Percentiles rank a stretch among this genome's conserved stretches.
These are phyloP conservation scores for Phyllotreta cruciferae DNA, from an alignment of 2,888 invertebrate species.

Conservation along the genomic window DNA sequence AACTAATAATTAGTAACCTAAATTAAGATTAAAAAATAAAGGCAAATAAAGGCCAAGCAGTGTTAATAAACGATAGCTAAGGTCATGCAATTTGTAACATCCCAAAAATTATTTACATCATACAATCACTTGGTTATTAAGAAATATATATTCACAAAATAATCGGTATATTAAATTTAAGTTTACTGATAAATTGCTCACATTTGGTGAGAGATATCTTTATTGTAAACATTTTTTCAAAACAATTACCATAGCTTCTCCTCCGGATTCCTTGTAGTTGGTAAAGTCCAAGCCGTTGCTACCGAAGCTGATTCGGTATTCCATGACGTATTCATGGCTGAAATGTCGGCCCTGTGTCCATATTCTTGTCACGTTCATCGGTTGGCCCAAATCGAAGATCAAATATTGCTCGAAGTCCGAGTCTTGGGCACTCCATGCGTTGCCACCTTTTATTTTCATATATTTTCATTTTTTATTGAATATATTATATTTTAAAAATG, in stretches of 20 bases:
- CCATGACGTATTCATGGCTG: conserved; percentile 90
- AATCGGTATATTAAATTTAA: too few relatives aligned
- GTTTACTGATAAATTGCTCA: neutral
- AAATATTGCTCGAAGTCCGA: conserved; percentile 94
- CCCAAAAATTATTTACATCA: neutral
- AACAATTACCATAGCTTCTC: conserved; percentile 82
- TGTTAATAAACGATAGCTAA: conserved; percentile 8
- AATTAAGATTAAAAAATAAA: neutral
- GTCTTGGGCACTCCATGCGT: conserved; percentile 90
- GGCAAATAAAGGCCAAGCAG: conserved; percentile 22
- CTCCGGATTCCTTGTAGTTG: conserved; percentile 88
- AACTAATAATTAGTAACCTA: too few relatives aligned
- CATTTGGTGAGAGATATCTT: neutral
- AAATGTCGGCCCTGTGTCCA: conserved; percentile 90
- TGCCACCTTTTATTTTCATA: conserved; percentile 70
- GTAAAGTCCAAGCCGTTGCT: conserved; percentile 89
- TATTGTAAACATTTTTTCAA: conserved; percentile 29
- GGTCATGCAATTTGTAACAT: conserved; percentile 23
- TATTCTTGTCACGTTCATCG: conserved; percentile 88
- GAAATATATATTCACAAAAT: neutral
- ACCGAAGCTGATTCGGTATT: conserved; percentile 93
- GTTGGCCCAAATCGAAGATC: conserved; percentile 85
- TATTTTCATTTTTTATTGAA: conserved; percentile 2
- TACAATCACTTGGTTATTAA: neutral
- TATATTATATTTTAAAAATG: too few relatives aligned